Evolutionary conservation across 2,888 invertebrate genomes (phyloP).

Genomic region (Erynnis tages): DNA sequence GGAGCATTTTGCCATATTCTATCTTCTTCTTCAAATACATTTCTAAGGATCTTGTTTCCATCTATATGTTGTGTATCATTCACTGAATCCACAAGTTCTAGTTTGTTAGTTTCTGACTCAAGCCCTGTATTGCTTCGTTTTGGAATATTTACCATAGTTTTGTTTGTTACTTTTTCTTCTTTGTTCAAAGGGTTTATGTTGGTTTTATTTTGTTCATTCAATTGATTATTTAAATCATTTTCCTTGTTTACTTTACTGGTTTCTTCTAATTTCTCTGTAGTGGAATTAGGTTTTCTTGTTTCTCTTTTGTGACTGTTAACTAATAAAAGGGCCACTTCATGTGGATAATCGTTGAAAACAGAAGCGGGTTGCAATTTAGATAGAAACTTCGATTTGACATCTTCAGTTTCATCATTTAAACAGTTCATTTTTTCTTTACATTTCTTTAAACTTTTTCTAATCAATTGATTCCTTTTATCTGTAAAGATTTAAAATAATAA

Average conservation of each 20-base stretch:
- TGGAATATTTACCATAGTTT: conserved; percentile 32
- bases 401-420: conserved; percentile 30
- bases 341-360: conserved; percentile 59
- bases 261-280: conserved; percentile 3
- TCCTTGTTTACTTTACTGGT: conserved; percentile 23
- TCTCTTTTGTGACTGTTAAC: conserved; percentile 40
- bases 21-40: conserved; percentile 50
- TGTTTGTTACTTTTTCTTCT: conserved; percentile 24
- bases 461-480: conserved; percentile 30
- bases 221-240: conserved; percentile 23
- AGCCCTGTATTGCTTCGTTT: conserved; percentile 54
- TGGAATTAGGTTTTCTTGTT: conserved; percentile 1
- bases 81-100: conserved; percentile 44
- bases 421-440: conserved; percentile 39
- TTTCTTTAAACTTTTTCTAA: conserved; percentile 43
- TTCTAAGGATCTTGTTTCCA: conserved; percentile 42
- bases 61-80: conserved; percentile 41
- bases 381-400: conserved; percentile 43
- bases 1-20: conserved; percentile 52
- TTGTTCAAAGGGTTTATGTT: conserved; percentile 18
- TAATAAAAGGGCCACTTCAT: conserved; percentile 53
- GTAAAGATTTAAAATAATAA: neutral
- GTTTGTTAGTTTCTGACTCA: conserved; percentile 46
- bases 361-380: conserved; percentile 45
- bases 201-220: conserved; percentile 26